Base-by-base conservation (phyloP, 2,888 invertebrate species). In the Crocallis elinguaria region DNA sequence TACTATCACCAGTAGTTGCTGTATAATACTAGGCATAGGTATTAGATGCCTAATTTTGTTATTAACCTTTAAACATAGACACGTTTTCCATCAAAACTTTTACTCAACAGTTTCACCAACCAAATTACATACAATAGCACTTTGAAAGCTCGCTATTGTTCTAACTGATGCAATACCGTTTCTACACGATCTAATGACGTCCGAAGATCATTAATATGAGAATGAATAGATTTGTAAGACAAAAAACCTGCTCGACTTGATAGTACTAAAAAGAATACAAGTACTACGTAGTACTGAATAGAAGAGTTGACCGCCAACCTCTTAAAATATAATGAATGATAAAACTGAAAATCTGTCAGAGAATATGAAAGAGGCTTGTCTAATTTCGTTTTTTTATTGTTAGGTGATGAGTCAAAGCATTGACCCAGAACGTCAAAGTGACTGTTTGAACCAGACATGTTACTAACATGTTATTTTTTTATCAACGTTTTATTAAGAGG, bases 171-270 rank as follows among this genome's bases (percentile, higher is more conserved):
- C 51, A 41, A 52, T 52, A 71, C 64, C 59, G 64, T 69, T 69
- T 64, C 63, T 48, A 59, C 64, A 68, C 49, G 49, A 49, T 66
- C 25, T 70, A 65, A 73, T 69, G 67, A 57, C 58, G 66, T 65
- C 67, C 63, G 45, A 69, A 62, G 64, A 71, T 71, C 75, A 81
- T 82, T 81, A 81, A 79, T 79, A 74, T 73, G 66, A 69, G 44
- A 50, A 57, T 66, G 70, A 77, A 78, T 69, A 69, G 69, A 61
- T 60, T 67, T 60, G 51, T 48, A 64, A 67, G 65, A 69, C 65
- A 69, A 65, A 64, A 67, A 46, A 30, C 41, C 13, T 30, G 38
- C 45, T 48, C 53, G 25, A 16, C 23, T 8, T 42, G 19, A 12
- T 23, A 33, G n/a, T n/a, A n/a, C 8, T 12, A 2, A 12, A 5